Evolutionary conservation across 2,888 invertebrate species (phyloP).

Genomic region (Siphonodentalium dalli): DNA sequence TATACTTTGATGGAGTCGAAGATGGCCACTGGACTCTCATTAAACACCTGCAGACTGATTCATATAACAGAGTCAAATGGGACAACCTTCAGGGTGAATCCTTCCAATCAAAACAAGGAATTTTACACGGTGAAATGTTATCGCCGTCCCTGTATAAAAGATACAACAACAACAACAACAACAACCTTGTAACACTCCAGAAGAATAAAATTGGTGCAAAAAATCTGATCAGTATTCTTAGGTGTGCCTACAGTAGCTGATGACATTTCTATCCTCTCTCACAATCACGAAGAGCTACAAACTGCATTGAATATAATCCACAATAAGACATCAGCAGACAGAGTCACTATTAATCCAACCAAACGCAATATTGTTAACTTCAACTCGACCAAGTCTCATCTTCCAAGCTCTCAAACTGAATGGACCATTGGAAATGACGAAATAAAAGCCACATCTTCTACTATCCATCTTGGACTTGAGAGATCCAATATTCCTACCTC

Average conservation of each 20-base stretch:
- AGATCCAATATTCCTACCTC: too few relatives aligned
- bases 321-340: neutral
- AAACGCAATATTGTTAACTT: neutral
- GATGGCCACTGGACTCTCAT: slow-evolving; percentile 1
- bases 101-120: neutral
- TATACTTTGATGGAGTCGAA: neutral
- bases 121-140: slow-evolving; percentile 4
- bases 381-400: too few relatives aligned
- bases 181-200: too few relatives aligned
- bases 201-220: neutral
- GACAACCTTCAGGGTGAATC: neutral
- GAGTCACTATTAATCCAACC: neutral
- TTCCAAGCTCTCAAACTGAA: too few relatives aligned
- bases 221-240: slow-evolving; percentile 1
- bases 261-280: neutral
- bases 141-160: slow-evolving; percentile 4
- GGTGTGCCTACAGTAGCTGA: slow-evolving; percentile 3
- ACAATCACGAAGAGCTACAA: neutral
- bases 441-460: too few relatives aligned
- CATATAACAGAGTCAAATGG: slow-evolving; percentile 1
- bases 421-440: too few relatives aligned
- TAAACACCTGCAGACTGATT: neutral
- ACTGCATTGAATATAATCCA: neutral
- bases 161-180: slow-evolving; percentile 1
- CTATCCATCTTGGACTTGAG: too few relatives aligned